Evolutionary conservation across 2,888 invertebrate species (phyloP).

Genomic region (Aquatica leii): DNA sequence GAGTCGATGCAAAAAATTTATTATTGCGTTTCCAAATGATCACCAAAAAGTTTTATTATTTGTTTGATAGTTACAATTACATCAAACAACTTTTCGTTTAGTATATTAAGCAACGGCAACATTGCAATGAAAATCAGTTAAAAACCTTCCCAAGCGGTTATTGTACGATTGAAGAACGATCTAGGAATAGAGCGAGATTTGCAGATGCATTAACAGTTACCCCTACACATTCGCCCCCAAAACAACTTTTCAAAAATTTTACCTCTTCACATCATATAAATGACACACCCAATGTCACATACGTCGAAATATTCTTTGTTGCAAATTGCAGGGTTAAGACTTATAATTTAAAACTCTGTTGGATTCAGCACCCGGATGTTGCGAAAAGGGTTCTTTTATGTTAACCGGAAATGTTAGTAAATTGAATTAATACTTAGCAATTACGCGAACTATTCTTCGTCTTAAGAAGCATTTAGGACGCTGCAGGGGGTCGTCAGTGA

Average conservation of each 20-base stretch:
- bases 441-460: conserved; percentile 59
- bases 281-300: conserved; percentile 53
- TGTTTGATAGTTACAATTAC: too few species aligned
- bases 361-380: conserved; percentile 56
- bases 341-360: conserved; percentile 58
- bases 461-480: conserved; percentile 60
- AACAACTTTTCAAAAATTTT: conserved; percentile 41
- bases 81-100: too few species aligned
- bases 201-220: conserved; percentile 15
- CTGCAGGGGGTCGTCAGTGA: conserved; percentile 52
- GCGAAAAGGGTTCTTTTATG: conserved; percentile 56
- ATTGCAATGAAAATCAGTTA: too few species aligned
- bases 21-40: too few species aligned
- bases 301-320: conserved; percentile 50
- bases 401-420: conserved; percentile 58
- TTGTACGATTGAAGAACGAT: too few species aligned
- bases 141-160: too few species aligned
- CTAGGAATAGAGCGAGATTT: too few species aligned
- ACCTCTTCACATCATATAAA: conserved; percentile 48
- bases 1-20: too few species aligned
- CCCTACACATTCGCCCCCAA: conserved; percentile 32
- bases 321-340: conserved; percentile 59
- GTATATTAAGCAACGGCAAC: too few species aligned
- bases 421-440: conserved; percentile 63
- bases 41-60: too few species aligned